A percentile compares a stretch with the other conserved stretches of the same genome.
These are phyloP conservation scores for Tiaroga cobitis DNA, from an alignment of 2,797 vertebrate genomes.

Conservation along the genomic window DNA sequence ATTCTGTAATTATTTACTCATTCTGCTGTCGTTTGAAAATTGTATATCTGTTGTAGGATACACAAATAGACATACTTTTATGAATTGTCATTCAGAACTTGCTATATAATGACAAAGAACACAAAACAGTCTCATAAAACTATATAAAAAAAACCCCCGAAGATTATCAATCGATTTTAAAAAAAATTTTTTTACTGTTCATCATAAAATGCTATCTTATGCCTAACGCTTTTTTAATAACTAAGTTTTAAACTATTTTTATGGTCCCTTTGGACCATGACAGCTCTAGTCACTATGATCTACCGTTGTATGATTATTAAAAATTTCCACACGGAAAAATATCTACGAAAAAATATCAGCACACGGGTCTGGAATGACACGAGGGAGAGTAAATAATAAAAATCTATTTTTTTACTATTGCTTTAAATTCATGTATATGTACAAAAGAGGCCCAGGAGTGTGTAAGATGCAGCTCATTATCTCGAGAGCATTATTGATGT, in stretches of 20 bases:
- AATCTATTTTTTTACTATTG: not conserved
- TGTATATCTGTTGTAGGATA: no score
- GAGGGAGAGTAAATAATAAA: constrained; percentile 4
- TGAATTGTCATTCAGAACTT: not conserved
- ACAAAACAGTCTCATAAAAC: not conserved
- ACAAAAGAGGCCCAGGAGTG: constrained; percentile 68
- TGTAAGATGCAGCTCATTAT: constrained; percentile 69
- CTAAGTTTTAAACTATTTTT: not conserved
- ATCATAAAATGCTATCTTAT: not conserved
- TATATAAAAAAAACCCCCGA: no score
- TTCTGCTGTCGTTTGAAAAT: not conserved
- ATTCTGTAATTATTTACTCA: not conserved
- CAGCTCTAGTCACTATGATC: not conserved
- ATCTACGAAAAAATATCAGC: not conserved
- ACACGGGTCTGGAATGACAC: not conserved
- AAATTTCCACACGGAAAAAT: not conserved
- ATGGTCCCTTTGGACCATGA: not conserved
- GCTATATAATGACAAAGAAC: not conserved
- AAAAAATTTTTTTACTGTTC: not conserved
- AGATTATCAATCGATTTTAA: not conserved
- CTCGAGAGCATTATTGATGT: constrained; percentile 80
- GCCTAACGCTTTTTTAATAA: not conserved
- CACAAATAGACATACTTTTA: not conserved
- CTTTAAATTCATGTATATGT: constrained; percentile 33
- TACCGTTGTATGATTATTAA: not conserved